Percentiles rank a stretch among this genome's conserved stretches.
Conservation (phyloP, 2,888 invertebrate species). For the Drosophila siamana region DNA sequence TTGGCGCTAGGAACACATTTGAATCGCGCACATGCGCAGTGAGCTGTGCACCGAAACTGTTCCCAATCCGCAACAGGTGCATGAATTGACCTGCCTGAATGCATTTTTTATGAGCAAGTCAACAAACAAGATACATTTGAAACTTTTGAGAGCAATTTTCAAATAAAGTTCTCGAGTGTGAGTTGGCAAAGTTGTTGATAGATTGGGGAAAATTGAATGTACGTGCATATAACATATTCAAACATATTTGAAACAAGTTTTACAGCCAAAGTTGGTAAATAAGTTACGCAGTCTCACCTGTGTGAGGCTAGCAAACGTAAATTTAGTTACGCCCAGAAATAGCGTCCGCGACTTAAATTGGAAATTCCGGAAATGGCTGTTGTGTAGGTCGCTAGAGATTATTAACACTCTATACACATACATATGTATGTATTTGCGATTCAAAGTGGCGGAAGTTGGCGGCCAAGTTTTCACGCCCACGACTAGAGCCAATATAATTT, state of each 20-base stretch:
- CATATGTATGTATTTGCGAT: constrained; percentile 24
- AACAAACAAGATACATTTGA: constrained; percentile 4
- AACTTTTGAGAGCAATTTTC: constrained; percentile 37
- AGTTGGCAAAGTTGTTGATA: constrained; percentile 17
- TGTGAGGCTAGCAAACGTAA: constrained; percentile 1
- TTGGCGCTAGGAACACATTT: constrained; percentile 49
- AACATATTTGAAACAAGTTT: background rate
- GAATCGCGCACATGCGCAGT: constrained; percentile 57
- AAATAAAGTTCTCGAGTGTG: background rate
- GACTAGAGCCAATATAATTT: constrained; percentile 46
- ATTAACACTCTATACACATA: constrained; percentile 23
- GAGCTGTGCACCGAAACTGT: constrained; percentile 11
- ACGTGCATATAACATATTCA: background rate
- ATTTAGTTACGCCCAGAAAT: constrained; percentile 12
- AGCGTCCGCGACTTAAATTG: constrained; percentile 2
- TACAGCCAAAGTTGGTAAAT: constrained; percentile 5
- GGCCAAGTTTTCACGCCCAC: constrained; percentile 53
- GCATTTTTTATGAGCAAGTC: constrained; percentile 46
- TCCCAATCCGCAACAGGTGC: constrained; percentile 62
- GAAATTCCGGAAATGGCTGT: constrained; percentile 15
- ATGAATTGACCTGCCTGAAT: constrained; percentile 56
- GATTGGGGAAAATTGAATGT: constrained; percentile 3
- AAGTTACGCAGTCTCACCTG: background rate
- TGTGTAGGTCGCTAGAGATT: constrained; percentile 10
- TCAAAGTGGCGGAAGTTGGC: constrained; percentile 27